phyloP scores from a whole-genome alignment of 2,888 invertebrate species.

The Sarcophaga subvicina region DNA sequence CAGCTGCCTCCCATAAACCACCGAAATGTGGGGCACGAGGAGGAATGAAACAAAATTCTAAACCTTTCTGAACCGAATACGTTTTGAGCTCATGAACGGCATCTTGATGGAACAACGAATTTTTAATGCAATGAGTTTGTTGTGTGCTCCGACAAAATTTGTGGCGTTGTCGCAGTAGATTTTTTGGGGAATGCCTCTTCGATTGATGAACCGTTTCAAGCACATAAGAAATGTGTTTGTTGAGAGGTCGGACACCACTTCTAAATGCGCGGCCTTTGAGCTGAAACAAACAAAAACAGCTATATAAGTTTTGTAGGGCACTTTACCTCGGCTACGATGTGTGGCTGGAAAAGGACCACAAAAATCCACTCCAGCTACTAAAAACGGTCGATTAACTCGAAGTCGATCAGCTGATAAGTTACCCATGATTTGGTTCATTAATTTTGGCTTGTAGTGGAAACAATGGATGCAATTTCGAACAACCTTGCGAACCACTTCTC shows the following conservation, averaged over 20 bases:
- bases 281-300: slow-evolving; percentile 43
- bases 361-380: slow-evolving; percentile 49
- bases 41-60: slow-evolving; percentile 29
- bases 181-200: not conserved
- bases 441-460: slow-evolving; percentile 20
- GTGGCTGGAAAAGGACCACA: slow-evolving; percentile 60
- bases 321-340: slow-evolving; percentile 34
- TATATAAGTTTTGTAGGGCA: slow-evolving; percentile 45
- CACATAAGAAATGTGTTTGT: not conserved
- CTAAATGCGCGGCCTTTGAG: slow-evolving; percentile 32
- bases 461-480: slow-evolving; percentile 47
- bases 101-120: too few species aligned
- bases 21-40: slow-evolving; percentile 20
- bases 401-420: too few species aligned
- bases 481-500: slow-evolving; percentile 39
- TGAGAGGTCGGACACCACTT: not conserved
- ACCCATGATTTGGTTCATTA: too few species aligned
- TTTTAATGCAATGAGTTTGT: not conserved
- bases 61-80: too few species aligned
- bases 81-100: too few species aligned
- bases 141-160: not conserved
- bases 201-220: not conserved
- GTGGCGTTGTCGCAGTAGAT: not conserved
- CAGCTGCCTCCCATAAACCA: not conserved
- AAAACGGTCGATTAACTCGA: slow-evolving; percentile 10